Base-by-base conservation (phyloP, 2,113 vertebrate species). In the Sapajus apella region DNA sequence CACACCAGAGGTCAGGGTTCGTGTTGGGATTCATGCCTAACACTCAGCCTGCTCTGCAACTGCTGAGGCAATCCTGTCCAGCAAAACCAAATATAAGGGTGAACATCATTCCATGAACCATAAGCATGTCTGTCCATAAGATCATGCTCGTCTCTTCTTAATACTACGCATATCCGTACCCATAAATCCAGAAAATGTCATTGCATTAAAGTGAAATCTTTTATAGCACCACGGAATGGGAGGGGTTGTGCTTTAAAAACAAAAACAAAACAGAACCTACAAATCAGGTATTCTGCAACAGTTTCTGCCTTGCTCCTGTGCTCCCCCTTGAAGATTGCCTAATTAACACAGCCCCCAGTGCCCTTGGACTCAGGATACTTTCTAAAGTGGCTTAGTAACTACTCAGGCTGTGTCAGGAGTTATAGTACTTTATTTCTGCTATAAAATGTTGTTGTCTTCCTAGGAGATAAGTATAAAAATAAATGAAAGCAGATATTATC, bases 11-110 rank as follows among this genome's bases (percentile, higher is more conserved):
- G 47, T 20, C 8, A 6, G 27, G 6, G 30, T 66, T 83, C 56
- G 43, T 5, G 5, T 1, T 30, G 40, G 16, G 9, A 6, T 50
- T 56, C 82, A 27, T 6, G 2, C 0, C 5, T 20, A 27, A 7
- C 12, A 14, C 52, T 81, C 32, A 21, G 23, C n/a, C n/a, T 40
- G 43, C 11, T 83, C 14, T 80, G 55, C 7, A 35, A 21, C 17
- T 5, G 1, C 45, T 5, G 32, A 55, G 52, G 55, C 18, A 75
- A 30, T 14, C 4, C 25, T 21, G 4, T 17, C 16, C 52, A 64
- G 18, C 4, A 85, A 70, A 73, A 75, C 35, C 20, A 20, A 52
- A 75, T 17, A 8, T 6, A 4, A 64, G 7, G 8, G 35, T 12
- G 45, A 8, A 5, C 4, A 21, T 82, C 21, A 32, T 6, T 23